Conservation (phyloP, 2,888 invertebrate species). For the Acleris emargana region DNA sequence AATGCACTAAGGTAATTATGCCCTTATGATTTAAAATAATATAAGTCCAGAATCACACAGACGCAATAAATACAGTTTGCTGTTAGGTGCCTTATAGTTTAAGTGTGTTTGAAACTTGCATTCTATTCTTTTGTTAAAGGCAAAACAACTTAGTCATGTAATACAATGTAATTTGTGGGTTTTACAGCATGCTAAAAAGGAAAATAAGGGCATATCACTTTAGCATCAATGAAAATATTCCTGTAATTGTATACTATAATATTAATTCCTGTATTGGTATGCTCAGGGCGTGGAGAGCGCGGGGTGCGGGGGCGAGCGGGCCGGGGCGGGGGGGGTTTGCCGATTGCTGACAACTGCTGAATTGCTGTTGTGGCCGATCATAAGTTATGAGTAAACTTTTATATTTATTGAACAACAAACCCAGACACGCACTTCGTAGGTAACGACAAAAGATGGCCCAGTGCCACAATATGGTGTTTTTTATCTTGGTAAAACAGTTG, state of each 20-base stretch:
- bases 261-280: constrained; percentile 79
- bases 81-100: background rate
- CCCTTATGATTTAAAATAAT: constrained; percentile 1
- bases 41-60: background rate
- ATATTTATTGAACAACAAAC: constrained; percentile 70
- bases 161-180: too few species aligned
- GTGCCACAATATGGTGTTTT: background rate
- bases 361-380: constrained; percentile 81
- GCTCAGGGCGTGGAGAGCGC: constrained; percentile 80
- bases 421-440: constrained; percentile 66
- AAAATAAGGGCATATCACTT: constrained; percentile 22
- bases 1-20: constrained; percentile 27
- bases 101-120: background rate
- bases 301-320: constrained; percentile 77
- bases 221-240: constrained; percentile 4
- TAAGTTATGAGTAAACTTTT: constrained; percentile 83
- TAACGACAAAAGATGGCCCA: constrained; percentile 31
- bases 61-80: background rate
- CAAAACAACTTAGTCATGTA: too few species aligned
- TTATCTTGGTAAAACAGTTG: constrained; percentile 3
- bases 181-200: background rate
- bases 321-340: constrained; percentile 74
- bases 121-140: background rate
- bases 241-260: constrained; percentile 46
- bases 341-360: constrained; percentile 82